Conservation (phyloP, 2,113 vertebrate genomes). For the Anseranas semipalmata region DNA sequence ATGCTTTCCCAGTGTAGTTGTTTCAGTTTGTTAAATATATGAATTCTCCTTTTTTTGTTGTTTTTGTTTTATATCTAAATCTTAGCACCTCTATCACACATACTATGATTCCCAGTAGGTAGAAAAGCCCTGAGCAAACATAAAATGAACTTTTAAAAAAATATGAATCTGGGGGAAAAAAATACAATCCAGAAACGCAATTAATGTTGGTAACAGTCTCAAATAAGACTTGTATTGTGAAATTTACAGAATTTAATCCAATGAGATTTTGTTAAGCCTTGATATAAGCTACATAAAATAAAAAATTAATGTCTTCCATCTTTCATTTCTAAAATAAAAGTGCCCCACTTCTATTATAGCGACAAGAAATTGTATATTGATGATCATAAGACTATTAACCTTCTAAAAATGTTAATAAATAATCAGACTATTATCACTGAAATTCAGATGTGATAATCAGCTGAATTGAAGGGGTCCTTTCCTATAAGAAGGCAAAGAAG, state of each 20-base stretch:
- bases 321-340: constrained; percentile 38
- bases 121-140: constrained; percentile 67
- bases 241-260: constrained; percentile 68
- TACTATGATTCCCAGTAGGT: constrained; percentile 51
- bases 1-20: constrained; percentile 48
- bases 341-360: neutral
- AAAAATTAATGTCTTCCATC: constrained; percentile 67
- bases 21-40: constrained; percentile 57
- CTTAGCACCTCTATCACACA: constrained; percentile 50
- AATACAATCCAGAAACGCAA: constrained; percentile 36
- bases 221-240: constrained; percentile 63
- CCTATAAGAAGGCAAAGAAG: constrained; percentile 11
- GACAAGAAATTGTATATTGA: constrained; percentile 13
- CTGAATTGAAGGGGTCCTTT: constrained; percentile 33
- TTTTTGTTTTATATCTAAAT: constrained; percentile 47
- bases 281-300: constrained; percentile 64
- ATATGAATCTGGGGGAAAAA: constrained; percentile 22
- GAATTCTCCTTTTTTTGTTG: constrained; percentile 34
- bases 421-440: constrained; percentile 33
- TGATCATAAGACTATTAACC: constrained; percentile 38
- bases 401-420: constrained; percentile 5
- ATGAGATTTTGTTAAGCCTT: constrained; percentile 65
- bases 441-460: constrained; percentile 44
- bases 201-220: constrained; percentile 62
- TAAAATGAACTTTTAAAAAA: constrained; percentile 69